phyloP scores from a whole-genome alignment of 2,888 invertebrate species.

The Autographa gamma region DNA sequence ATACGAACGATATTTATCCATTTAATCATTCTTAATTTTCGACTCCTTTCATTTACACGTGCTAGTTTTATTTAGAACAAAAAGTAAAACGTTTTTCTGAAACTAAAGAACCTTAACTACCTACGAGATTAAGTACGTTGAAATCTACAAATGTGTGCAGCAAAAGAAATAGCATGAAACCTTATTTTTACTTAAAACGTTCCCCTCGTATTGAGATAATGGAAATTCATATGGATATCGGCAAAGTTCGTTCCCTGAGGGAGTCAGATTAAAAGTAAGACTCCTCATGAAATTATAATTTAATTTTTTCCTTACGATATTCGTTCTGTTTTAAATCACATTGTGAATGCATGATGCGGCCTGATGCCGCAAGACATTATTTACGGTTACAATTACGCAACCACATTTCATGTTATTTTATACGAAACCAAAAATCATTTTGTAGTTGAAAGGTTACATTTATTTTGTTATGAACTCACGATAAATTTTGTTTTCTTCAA shows the following conservation, averaged over 20 bases:
- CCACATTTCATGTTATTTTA: conserved; percentile 21
- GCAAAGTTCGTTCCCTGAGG: conserved; percentile 64
- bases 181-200: conserved; percentile 47
- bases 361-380: conserved; percentile 56
- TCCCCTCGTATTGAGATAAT: conserved; percentile 59
- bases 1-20: too few species aligned
- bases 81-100: conserved; percentile 26
- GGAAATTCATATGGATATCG: conserved; percentile 67
- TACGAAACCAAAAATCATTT: conserved; percentile 11
- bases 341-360: conserved; percentile 70
- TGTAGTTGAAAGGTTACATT: conserved; percentile 12
- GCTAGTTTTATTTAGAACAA: conserved; percentile 12
- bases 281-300: conserved; percentile 87
- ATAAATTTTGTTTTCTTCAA: background rate
- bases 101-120: conserved; percentile 19
- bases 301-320: conserved; percentile 77
- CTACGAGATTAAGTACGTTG: conserved; percentile 15
- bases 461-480: conserved; percentile 14
- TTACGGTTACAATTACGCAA: conserved; percentile 50
- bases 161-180: conserved; percentile 20
- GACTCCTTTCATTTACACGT: background rate
- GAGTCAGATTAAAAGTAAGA: conserved; percentile 79
- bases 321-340: conserved; percentile 65
- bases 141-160: conserved; percentile 20
- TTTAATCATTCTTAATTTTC: too few species aligned